Percentiles rank a stretch among this genome's conserved stretches.
phyloP scores from a whole-genome alignment of 2,888 invertebrate species.

The Trichopria drosophilae region DNA sequence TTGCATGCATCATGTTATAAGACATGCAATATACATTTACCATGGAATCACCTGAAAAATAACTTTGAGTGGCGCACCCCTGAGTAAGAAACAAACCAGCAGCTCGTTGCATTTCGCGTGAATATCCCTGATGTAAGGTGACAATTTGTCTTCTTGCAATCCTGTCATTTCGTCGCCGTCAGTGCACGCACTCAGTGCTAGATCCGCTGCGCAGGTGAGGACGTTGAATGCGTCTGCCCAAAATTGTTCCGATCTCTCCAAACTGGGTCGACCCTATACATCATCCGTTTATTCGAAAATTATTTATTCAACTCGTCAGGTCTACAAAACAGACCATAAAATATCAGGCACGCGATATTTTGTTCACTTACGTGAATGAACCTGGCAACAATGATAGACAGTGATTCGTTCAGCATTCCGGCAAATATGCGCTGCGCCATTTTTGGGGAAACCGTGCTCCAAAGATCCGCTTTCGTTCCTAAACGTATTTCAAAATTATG shows the following conservation, averaged over 20 bases:
- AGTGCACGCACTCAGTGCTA: slow-evolving; percentile 59
- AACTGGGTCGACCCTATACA: slow-evolving; percentile 68
- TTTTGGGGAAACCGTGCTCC: slow-evolving; percentile 86
- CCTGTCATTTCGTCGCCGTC: slow-evolving; percentile 63
- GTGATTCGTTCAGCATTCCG: slow-evolving; percentile 83
- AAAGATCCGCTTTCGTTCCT: slow-evolving; percentile 79
- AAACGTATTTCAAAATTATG: too few species aligned
- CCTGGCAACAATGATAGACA: slow-evolving; percentile 77
- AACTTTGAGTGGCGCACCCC: slow-evolving; percentile 75
- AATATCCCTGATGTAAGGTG: slow-evolving; percentile 76
- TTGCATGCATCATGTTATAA: too few species aligned
- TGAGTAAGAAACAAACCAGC: slow-evolving; percentile 71
- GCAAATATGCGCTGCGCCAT: slow-evolving; percentile 84
- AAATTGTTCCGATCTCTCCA: slow-evolving; percentile 59
- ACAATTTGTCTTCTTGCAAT: slow-evolving; percentile 63
- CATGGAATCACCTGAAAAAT: slow-evolving; percentile 79
- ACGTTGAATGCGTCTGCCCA: slow-evolving; percentile 66
- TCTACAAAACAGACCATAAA: slow-evolving; percentile 13
- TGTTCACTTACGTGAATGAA: slow-evolving; percentile 70
- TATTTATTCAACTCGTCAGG: not conserved
- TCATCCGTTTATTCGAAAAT: not conserved
- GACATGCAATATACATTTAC: too few species aligned
- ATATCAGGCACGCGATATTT: too few species aligned
- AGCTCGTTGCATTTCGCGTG: slow-evolving; percentile 83
- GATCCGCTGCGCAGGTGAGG: slow-evolving; percentile 73